Evolutionary conservation across 2,888 invertebrate species (phyloP).

Genomic region (Lasius platythorax): DNA sequence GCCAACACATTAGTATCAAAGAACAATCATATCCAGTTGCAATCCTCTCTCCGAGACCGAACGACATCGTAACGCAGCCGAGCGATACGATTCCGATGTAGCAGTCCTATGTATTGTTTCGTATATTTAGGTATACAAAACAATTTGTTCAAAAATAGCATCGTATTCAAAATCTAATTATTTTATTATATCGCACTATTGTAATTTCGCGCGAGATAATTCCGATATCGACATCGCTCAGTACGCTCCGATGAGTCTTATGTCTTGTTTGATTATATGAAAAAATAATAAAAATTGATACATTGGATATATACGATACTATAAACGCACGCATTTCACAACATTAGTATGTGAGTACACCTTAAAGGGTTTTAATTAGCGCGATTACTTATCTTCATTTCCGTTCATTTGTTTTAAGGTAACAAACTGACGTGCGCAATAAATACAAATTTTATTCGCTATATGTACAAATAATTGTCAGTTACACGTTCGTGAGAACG

Average conservation of each 20-base stretch:
- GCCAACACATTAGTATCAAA: slow-evolving; percentile 58
- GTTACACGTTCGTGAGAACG: slow-evolving; percentile 7
- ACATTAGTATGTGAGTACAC: neutral
- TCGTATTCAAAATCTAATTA: neutral
- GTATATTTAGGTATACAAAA: neutral
- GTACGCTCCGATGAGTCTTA: slow-evolving; percentile 7
- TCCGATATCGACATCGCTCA: slow-evolving; percentile 23
- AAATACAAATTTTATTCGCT: slow-evolving; percentile 48
- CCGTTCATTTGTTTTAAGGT: neutral
- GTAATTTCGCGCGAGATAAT: neutral
- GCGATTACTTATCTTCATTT: slow-evolving; percentile 16
- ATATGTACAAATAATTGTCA: slow-evolving; percentile 32
- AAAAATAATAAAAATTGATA: slow-evolving; percentile 1
- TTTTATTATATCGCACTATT: neutral
- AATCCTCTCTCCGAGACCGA: neutral
- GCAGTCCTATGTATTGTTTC: neutral
- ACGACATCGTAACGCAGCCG: slow-evolving; percentile 29
- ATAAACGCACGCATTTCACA: neutral
- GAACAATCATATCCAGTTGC: neutral
- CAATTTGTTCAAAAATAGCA: neutral
- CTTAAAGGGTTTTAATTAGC: neutral
- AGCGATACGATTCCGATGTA: slow-evolving; percentile 31
- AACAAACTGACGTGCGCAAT: slow-evolving; percentile 41
- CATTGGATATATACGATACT: slow-evolving; percentile 7
- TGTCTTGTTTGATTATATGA: neutral